Evolutionary conservation across 2,888 invertebrate species (phyloP), one percentile per base, ranked within the genome.

Genomic region (Meliscaeva auricollis): DNA sequence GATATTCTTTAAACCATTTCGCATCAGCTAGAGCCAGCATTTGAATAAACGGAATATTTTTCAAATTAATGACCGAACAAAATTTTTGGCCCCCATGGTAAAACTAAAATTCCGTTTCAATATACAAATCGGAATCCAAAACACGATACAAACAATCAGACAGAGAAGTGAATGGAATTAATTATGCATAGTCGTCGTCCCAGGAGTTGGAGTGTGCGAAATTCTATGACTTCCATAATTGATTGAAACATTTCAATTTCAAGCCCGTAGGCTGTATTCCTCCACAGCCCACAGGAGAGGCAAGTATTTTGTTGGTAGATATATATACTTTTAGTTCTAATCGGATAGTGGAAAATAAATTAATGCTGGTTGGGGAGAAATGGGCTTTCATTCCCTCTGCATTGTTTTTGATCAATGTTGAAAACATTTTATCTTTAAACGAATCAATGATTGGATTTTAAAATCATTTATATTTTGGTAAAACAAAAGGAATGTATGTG

Each of bases 11-110:
- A n/a, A 54, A 15, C 15, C 38, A 38, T 38, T 13, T 13, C 9
- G 35, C 6, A n/a, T 30, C 54, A 17, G 35, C 35, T 9, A 6
- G 4, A 6, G 9, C 38, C 68, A 54, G 9, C 46, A 30, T 68
- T 58, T 44, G 30, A 52, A 77, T 69, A 83, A 83, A 64, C 83
- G 50, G 78, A 78, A 83, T 83, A 78, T 78, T 83, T 83, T 83
- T 46, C 41, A 74, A 83, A 74, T 83, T 83, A 83, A 83, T 83
- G 82, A 64, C 73, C 62, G 15, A n/a, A 66, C 56, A 26, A 52
- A 60, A 48, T 54, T 44, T 30, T 26, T 26, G 32, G 30, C 20
- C 15, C 66, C 44, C 50, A 62, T 30, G 64, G 20, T 41, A 50
- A 74, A 26, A 62, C 62, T 48, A 56, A 62, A 83, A 83, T 78